Evolutionary conservation across 2,113 vertebrate genomes (phyloP).

Genomic region (Lathamus discolor): DNA sequence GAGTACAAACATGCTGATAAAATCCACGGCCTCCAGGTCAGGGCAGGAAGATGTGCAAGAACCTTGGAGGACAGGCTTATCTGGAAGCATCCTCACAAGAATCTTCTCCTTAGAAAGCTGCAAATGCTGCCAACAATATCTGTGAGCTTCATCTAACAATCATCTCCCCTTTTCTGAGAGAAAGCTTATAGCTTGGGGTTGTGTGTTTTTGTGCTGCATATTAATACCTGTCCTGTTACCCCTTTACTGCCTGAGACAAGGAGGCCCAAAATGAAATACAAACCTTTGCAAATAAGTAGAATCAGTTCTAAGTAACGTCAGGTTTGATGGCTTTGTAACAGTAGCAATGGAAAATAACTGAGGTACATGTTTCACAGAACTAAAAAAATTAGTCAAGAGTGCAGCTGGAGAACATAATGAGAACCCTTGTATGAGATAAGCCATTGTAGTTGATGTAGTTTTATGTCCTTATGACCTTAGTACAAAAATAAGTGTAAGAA

Average conservation of each 20-base stretch:
- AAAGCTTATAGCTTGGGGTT: neutral
- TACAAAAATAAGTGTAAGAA: too few species aligned
- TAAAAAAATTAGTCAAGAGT: too few species aligned
- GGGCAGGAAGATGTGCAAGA: neutral
- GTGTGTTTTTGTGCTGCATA: neutral
- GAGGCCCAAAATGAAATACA: too few species aligned
- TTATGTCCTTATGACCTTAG: too few species aligned
- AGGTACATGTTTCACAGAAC: too few species aligned
- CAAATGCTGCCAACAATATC: neutral
- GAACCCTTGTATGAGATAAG: too few species aligned
- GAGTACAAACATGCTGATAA: neutral
- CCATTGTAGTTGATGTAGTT: too few species aligned
- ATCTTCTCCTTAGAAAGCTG: neutral
- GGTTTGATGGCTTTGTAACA: too few species aligned
- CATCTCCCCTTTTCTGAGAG: neutral
- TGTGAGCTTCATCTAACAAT: neutral
- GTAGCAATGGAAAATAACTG: too few species aligned
- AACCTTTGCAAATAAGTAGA: too few species aligned
- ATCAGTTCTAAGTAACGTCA: too few species aligned
- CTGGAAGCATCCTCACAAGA: neutral
- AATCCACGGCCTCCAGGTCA: neutral
- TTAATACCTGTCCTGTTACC: neutral
- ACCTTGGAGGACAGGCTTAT: neutral
- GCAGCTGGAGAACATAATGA: too few species aligned
- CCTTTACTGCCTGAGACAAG: neutral